phyloP scores from a whole-genome alignment of 1,140 invertebrate species.

The Bombus polaris region DNA sequence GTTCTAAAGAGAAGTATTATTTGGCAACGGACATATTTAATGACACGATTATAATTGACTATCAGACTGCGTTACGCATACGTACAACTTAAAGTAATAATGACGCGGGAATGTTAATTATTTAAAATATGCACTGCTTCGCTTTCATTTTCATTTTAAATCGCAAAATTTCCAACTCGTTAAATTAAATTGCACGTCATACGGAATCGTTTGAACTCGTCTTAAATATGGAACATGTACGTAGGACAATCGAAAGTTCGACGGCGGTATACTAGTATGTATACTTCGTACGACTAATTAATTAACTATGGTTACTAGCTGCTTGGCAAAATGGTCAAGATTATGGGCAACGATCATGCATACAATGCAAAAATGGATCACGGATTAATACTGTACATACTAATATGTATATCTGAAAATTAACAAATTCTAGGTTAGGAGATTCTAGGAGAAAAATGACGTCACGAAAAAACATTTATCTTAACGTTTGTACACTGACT shows the following conservation, averaged over 20 bases:
- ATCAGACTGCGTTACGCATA: conserved; percentile 31
- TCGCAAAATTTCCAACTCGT: not conserved
- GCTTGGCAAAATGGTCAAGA: not conserved
- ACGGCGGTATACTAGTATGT: not conserved
- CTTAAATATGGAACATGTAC: not conserved
- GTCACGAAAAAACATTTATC: conserved; percentile 69
- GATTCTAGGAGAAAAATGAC: conserved; percentile 15
- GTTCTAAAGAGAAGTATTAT: conserved; percentile 45
- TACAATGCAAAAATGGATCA: not conserved
- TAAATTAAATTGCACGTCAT: not conserved
- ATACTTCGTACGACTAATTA: conserved; percentile 3
- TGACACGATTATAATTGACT: conserved; percentile 69
- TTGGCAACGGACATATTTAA: conserved; percentile 65
- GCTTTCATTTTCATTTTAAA: not conserved
- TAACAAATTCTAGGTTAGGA: conserved; percentile 12
- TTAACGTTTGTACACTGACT: conserved; percentile 75
- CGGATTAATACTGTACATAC: not conserved
- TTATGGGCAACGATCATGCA: not conserved
- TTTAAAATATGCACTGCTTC: not conserved
- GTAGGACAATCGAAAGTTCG: not conserved
- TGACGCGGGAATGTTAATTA: not conserved
- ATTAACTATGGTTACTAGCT: conserved; percentile 9
- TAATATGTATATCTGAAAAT: conserved; percentile 14
- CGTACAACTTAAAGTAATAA: conserved; percentile 10
- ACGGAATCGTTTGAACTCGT: not conserved